A percentile compares a stretch with the other conserved stretches of the same genome.
Conservation (phyloP, 1,140 invertebrate genomes). For the Streblospio benedicti region DNA sequence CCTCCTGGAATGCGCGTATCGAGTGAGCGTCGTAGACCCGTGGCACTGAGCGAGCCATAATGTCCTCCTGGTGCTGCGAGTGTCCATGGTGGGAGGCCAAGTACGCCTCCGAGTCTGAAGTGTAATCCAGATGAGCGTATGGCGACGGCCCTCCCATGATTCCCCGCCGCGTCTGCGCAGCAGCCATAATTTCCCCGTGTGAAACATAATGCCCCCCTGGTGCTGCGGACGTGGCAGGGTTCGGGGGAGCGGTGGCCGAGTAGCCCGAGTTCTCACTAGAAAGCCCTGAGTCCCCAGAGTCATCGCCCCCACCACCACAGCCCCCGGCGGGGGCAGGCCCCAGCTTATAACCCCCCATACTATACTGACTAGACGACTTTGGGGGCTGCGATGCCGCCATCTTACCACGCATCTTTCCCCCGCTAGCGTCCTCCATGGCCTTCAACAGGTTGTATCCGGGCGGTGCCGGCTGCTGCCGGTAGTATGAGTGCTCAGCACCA, state of each 20-base stretch:
- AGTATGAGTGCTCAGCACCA: constrained; percentile 17
- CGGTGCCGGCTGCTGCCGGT: background rate
- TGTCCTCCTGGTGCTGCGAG: background rate
- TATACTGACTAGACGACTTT: too few species aligned
- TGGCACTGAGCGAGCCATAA: background rate
- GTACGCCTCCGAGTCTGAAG: constrained; percentile 13
- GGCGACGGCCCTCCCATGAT: too few species aligned
- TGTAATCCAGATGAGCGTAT: constrained; percentile 7
- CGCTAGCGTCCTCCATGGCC: too few species aligned
- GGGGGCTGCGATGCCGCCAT: too few species aligned
- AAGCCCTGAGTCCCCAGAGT: constrained; percentile 9
- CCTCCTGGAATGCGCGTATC: constrained; percentile 8
- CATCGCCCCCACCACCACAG: constrained; percentile 11
- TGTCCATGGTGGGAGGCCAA: background rate
- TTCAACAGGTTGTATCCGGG: background rate
- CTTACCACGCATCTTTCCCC: too few species aligned
- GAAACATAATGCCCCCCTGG: too few species aligned
- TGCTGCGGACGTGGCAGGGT: too few species aligned
- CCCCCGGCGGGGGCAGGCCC: too few species aligned
- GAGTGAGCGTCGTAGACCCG: background rate
- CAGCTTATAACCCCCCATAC: too few species aligned
- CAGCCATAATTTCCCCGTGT: too few species aligned
- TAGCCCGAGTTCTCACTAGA: constrained; percentile 10
- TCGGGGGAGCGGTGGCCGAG: too few species aligned
- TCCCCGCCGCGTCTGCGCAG: too few species aligned